These are phyloP conservation scores for Zootoca vivipara DNA, from an alignment of 2,113 vertebrate species.

Conservation along the genomic window DNA sequence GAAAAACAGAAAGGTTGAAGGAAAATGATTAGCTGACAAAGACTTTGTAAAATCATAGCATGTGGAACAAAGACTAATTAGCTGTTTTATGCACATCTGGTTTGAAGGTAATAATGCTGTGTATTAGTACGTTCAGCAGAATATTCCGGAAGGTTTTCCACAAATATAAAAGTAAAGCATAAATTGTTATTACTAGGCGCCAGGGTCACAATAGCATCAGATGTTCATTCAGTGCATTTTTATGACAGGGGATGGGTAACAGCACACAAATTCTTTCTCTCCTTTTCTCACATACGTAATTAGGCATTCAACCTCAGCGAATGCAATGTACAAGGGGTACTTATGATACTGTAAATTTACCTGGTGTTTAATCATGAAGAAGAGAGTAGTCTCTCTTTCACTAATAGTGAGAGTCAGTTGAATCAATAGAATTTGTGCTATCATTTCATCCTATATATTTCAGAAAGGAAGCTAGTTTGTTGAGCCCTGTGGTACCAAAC, in stretches of 20 bases:
- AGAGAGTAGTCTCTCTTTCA: neutral
- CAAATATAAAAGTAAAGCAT: conserved; percentile 57
- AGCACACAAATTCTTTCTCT: neutral
- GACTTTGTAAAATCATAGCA: conserved; percentile 39
- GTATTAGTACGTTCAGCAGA: conserved; percentile 41
- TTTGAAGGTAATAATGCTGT: conserved; percentile 29
- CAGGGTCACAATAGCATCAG: conserved; percentile 16
- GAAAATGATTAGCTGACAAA: conserved; percentile 64
- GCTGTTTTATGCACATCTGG: conserved; percentile 51
- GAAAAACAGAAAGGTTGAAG: conserved; percentile 58
- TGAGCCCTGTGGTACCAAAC: neutral
- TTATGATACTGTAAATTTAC: conserved; percentile 5
- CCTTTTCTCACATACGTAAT: conserved; percentile 3
- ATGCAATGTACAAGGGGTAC: neutral
- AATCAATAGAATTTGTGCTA: neutral
- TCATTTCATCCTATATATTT: neutral
- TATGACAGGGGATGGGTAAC: conserved; percentile 16
- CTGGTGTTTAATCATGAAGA: neutral
- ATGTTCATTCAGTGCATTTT: conserved; percentile 36
- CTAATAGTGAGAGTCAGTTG: neutral
- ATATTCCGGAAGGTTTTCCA: conserved; percentile 48
- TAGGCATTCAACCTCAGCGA: neutral
- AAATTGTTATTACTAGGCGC: conserved; percentile 47
- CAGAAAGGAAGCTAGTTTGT: neutral
- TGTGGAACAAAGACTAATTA: conserved; percentile 56